Conservation (phyloP, 2,113 vertebrate genomes). For the Notarius lentiginosus region DNA sequence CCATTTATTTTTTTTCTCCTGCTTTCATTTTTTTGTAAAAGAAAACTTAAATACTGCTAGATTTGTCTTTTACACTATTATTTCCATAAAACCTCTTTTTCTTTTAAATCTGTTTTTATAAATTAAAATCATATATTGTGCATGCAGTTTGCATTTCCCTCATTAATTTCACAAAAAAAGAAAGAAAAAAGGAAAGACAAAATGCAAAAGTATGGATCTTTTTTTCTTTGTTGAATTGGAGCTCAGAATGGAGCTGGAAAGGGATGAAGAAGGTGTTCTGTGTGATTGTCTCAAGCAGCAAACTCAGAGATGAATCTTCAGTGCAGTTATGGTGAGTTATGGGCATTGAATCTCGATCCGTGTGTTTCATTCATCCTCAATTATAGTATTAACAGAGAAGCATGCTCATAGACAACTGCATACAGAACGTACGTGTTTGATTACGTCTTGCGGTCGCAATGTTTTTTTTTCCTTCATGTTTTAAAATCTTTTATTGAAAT, state of each 20-base stretch:
- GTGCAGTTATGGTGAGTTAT: conserved; percentile 49
- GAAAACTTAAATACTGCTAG: conserved; percentile 69
- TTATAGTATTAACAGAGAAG: conserved; percentile 58
- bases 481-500: conserved; percentile 46
- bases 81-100: conserved; percentile 63
- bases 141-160: conserved; percentile 76
- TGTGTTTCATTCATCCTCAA: conserved; percentile 57
- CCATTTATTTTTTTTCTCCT: conserved; percentile 54
- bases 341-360: conserved; percentile 57
- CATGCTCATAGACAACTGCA: conserved; percentile 64
- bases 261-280: conserved; percentile 66
- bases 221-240: conserved; percentile 49
- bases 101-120: conserved; percentile 64
- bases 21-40: conserved; percentile 67
- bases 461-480: conserved; percentile 30
- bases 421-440: conserved; percentile 55
- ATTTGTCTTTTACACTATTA: conserved; percentile 67
- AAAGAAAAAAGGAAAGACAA: conserved; percentile 27
- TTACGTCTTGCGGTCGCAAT: conserved; percentile 36
- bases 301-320: conserved; percentile 55
- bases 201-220: conserved; percentile 48
- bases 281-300: conserved; percentile 70
- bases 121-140: conserved; percentile 73
- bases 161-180: conserved; percentile 67
- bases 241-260: conserved; percentile 69